Conservation (phyloP, 2,888 invertebrate genomes). For the Andrena dorsata region DNA sequence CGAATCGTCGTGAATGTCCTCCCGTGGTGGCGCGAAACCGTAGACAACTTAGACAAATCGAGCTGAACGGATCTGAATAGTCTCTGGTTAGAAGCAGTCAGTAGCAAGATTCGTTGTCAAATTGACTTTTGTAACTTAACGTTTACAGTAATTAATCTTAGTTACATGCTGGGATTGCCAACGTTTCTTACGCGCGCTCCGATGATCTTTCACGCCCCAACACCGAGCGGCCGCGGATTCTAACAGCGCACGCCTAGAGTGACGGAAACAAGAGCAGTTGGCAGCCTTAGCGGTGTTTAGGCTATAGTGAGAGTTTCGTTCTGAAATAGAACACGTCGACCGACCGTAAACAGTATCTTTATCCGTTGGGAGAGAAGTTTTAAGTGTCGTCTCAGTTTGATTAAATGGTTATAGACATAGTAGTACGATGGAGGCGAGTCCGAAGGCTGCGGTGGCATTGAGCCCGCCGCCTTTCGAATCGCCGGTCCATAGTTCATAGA, state of each 20-base stretch:
- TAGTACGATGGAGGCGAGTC: constrained; percentile 70
- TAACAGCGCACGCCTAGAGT: neutral
- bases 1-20: constrained; percentile 64
- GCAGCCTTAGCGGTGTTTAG: constrained; percentile 64
- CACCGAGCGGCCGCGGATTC: neutral
- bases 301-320: constrained; percentile 61
- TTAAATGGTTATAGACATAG: constrained; percentile 74
- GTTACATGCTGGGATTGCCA: constrained; percentile 59
- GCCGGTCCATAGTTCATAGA: constrained; percentile 36
- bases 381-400: constrained; percentile 70
- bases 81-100: constrained; percentile 77
- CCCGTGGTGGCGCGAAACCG: constrained; percentile 78
- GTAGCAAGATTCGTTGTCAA: constrained; percentile 77
- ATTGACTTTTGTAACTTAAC: constrained; percentile 79
- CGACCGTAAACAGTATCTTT: constrained; percentile 67
- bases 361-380: constrained; percentile 56
- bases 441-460: too few relatives aligned
- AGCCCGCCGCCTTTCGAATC: constrained; percentile 56
- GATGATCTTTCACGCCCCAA: neutral
- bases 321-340: constrained; percentile 66
- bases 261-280: constrained; percentile 39
- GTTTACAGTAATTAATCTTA: constrained; percentile 72
- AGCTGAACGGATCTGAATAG: constrained; percentile 78
- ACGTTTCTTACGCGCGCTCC: neutral
- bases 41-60: constrained; percentile 80